Conservation (phyloP, 2,113 vertebrate genomes). For the Eurystomus gularis region DNA sequence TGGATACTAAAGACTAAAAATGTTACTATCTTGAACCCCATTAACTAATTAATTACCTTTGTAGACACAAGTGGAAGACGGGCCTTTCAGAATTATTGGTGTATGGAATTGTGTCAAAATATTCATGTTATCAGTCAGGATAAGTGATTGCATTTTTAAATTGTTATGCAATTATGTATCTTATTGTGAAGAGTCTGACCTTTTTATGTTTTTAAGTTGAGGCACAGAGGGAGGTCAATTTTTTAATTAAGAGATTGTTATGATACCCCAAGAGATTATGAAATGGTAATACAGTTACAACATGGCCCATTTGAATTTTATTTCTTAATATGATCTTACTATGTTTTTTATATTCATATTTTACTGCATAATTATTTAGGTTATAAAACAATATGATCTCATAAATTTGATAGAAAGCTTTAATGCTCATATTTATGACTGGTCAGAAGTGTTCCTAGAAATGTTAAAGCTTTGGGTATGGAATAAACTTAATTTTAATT, state of each 20-base stretch:
- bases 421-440: neutral
- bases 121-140: neutral
- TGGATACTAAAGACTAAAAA: neutral
- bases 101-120: neutral
- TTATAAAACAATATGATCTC: neutral
- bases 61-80: neutral
- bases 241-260: neutral
- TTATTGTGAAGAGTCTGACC: neutral
- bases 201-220: neutral
- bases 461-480: neutral
- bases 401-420: neutral
- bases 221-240: neutral
- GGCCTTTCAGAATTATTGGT: neutral
- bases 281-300: neutral
- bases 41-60: neutral
- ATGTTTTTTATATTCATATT: neutral
- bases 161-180: neutral
- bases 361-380: neutral
- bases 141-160: neutral
- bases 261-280: neutral
- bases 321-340: neutral
- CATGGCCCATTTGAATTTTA: neutral
- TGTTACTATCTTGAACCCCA: neutral
- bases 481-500: slow-evolving; percentile 32
- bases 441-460: neutral